Evolutionary conservation across 1,140 invertebrate species (phyloP), one percentile per base, ranked within the genome.

Genomic region (Coenobita brevimanus): DNA sequence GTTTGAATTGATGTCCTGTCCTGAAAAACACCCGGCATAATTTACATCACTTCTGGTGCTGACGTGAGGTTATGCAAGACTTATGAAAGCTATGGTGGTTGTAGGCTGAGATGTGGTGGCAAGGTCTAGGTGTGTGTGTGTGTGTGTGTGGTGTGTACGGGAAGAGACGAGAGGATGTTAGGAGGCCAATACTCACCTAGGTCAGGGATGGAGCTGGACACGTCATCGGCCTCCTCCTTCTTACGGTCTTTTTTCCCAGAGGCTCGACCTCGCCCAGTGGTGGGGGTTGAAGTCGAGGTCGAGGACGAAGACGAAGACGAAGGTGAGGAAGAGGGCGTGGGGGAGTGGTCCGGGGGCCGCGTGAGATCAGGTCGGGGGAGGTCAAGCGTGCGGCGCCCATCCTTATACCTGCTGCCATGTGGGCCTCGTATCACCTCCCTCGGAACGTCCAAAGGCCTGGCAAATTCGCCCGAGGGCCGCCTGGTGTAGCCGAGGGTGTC

Each of bases 181-280:
- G 17, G 46, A 50, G 17, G 46, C 17, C 13, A 64, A 64, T 4
- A 75, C 82, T 85, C 30, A 85, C 82, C 82, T 85, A 85, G 33
- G 71, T 85, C 82, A 38, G 82, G 82, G 71, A 85, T 85, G 57
- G 82, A 85, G 73, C 82, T 85, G 27, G 82, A 85, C 6, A 85
- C 82, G 27, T 85, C 82, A 36, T 85, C 82, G 21, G 82, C 24
- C 21, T 85, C 82, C 24, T 85, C 82, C 57, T 85, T 85, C 54
- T 85, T 85, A 38, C 82, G 82, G 6, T 85, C 82, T 24, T 85
- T 85, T 71, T 85, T 85, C 6, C 82, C 82, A 10, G 82, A 43
- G 38, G 73, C 71, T n/a, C 71, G 69, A n/a, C 69, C 69, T n/a
- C 71, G 30, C 36, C 71, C 82, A 30, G 27, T 54, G 6, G 50